These are phyloP conservation scores for Drosophila silvestris DNA, from an alignment of 2,888 invertebrate species.

Conservation along the genomic window DNA sequence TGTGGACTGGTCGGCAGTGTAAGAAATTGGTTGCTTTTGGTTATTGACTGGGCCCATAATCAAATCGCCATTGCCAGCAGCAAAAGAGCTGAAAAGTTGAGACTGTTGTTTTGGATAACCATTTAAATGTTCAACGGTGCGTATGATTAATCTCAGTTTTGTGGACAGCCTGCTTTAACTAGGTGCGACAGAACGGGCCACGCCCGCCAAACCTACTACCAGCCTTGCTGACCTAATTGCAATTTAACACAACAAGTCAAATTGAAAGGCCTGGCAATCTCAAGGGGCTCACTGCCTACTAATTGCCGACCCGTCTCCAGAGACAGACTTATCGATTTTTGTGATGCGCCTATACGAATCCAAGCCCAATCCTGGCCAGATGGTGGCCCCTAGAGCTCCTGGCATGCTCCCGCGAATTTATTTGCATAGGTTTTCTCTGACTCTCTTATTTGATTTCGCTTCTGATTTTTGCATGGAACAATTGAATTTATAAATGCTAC, in stretches of 20 bases:
- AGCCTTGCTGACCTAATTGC: constrained; percentile 59
- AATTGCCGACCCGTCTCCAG: constrained; percentile 48
- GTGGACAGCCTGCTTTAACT: constrained; percentile 15
- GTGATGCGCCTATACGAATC: constrained; percentile 13
- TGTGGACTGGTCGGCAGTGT: constrained; percentile 28
- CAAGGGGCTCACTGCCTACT: constrained; percentile 37
- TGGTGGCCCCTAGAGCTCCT: background rate
- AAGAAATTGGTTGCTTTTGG: constrained; percentile 3
- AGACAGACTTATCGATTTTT: constrained; percentile 47
- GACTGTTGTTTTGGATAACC: constrained; percentile 13
- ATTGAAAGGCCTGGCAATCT: constrained; percentile 43
- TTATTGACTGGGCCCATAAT: constrained; percentile 25
- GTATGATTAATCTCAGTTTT: constrained; percentile 67
- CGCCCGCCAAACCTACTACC: background rate
- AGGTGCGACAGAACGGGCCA: constrained; percentile 10
- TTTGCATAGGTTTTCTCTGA: constrained; percentile 21
- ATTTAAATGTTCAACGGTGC: constrained; percentile 63
- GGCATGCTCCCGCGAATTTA: constrained; percentile 3
- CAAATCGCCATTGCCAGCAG: constrained; percentile 24
- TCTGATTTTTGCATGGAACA: constrained; percentile 19
- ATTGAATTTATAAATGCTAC: constrained; percentile 17
- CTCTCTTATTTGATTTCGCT: background rate
- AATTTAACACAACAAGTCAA: constrained; percentile 65
- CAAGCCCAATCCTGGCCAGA: constrained; percentile 28
- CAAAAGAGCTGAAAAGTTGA: constrained; percentile 16